Evolutionary conservation across 2,888 invertebrate species (phyloP), one percentile per base, ranked within the genome.

Genomic region (Cantharis rufa): DNA sequence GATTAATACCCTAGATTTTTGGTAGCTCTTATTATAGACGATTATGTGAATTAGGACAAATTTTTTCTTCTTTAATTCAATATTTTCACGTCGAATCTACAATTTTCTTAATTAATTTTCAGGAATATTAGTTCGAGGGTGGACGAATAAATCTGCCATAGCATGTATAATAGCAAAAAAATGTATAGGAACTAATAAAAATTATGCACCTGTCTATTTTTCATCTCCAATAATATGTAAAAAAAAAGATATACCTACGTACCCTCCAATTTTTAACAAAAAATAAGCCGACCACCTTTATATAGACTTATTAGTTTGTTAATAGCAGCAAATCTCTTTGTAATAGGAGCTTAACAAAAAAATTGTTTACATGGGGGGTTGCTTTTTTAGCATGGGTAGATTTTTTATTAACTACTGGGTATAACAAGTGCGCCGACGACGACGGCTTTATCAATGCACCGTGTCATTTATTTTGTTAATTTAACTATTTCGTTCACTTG

Each of bases 1-100:
- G 85, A 85, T 85, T 85, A 85, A 82, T 81, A 80, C 82, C 81
- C 81, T 69, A 81, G 84, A 83, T 84, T 84, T 48, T 83, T 81
- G 83, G 84, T 82, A 82, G 84, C 83, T 81, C 83, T 85, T 86
- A 86, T 86, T 84, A 83, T 82, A 84, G 83, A 84, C 85, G 86
- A 86, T 84, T 84, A 84, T 80, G 77, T 77, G 83, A 82, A 84
- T 84, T 82, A 83, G 81, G 81, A 74, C 72, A 2, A 24, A 69
- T 70, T 5, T 48, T 21, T 21, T 21, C 5, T n/a, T 48, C n/a
- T n/a, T n/a, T 18, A 18, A 18, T 18, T 5, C 13, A 13, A 32
- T 4, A 7, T 7, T 32, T 3, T 4, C n/a, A 13, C 1, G n/a
- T 32, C 3, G 13, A 4, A 10, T 10, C 1, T n/a, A 32, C 11